Conservation (phyloP, 2,113 vertebrate genomes). For the Himantopus leucocephalus region DNA sequence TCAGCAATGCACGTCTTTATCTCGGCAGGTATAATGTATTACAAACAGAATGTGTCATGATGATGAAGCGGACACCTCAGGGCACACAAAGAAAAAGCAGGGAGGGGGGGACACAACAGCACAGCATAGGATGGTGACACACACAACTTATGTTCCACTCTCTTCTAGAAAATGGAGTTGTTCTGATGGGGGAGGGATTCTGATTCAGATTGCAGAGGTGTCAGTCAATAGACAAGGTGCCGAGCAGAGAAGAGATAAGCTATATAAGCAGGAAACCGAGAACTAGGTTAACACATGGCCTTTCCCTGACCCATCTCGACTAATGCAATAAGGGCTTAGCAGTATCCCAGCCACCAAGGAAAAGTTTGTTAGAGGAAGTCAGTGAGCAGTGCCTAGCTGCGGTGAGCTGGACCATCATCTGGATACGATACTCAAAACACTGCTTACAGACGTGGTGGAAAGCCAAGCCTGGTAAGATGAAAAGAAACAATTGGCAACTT, state of each 20-base stretch:
- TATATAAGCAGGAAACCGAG: neutral
- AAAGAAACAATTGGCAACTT: neutral
- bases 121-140: neutral
- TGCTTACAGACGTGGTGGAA: neutral
- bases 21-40: neutral
- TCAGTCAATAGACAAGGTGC: neutral
- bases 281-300: neutral
- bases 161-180: neutral
- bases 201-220: neutral
- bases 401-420: neutral
- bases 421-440: neutral
- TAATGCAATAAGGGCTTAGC: neutral
- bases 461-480: neutral
- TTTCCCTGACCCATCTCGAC: neutral
- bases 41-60: neutral
- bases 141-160: neutral
- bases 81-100: neutral
- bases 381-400: neutral
- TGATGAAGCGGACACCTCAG: neutral
- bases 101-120: neutral
- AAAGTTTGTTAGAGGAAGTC: constrained; percentile 7
- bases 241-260: neutral
- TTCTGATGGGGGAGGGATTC: neutral
- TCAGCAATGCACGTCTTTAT: neutral
- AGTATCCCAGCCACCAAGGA: neutral